These are phyloP conservation scores for Anarrhichthys ocellatus DNA, from an alignment of 2,113 vertebrate genomes.

Conservation along the genomic window DNA sequence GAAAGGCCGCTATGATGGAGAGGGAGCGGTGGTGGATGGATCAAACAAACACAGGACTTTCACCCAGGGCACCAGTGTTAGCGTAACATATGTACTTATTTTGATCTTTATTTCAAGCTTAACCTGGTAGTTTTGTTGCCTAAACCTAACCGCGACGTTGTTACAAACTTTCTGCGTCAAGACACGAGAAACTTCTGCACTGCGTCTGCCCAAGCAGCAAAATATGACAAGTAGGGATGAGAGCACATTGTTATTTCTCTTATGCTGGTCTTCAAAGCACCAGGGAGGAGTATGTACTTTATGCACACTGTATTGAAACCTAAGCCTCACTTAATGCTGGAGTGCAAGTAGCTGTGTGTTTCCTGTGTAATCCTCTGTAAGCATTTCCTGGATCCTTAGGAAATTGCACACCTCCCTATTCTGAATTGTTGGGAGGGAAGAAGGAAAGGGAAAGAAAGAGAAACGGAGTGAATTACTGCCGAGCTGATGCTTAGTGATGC, in stretches of 20 bases:
- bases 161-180: neutral
- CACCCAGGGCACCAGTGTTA: no score
- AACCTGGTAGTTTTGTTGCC: no score
- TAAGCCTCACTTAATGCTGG: conserved; percentile 46
- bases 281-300: conserved; percentile 48
- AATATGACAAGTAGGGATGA: neutral
- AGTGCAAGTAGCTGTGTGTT: conserved; percentile 26
- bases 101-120: no score
- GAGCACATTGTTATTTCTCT: conserved; percentile 26
- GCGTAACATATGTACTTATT: neutral
- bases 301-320: conserved; percentile 42
- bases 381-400: conserved; percentile 26
- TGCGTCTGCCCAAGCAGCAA: neutral
- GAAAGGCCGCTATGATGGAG: neutral
- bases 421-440: conserved; percentile 1
- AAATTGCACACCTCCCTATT: conserved; percentile 46
- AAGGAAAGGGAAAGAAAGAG: conserved; percentile 19
- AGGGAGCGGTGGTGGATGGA: no score
- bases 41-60: neutral
- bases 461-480: conserved; percentile 42
- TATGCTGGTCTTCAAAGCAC: conserved; percentile 46
- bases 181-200: neutral
- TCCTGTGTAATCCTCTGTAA: conserved; percentile 40
- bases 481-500: conserved; percentile 72
- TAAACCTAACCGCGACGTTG: neutral